A percentile compares a stretch with the other conserved stretches of the same genome.
Evolutionary conservation across 2,113 vertebrate genomes (phyloP).

Genomic region (Sorex araneus): DNA sequence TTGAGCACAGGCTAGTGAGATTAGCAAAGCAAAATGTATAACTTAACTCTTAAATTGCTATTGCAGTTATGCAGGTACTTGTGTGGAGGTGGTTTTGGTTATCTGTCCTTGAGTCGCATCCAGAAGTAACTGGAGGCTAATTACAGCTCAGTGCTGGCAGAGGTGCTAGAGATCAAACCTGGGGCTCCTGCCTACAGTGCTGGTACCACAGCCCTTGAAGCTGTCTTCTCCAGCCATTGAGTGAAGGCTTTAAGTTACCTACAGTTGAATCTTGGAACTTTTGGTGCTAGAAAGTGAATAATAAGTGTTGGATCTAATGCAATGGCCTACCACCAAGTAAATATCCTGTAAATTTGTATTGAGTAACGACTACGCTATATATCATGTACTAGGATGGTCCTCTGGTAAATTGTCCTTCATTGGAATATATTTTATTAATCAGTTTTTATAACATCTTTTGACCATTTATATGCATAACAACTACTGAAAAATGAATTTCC

Average conservation of each 20-base stretch:
- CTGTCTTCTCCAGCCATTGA: no score
- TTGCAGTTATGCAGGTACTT: neutral
- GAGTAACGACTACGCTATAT: no score
- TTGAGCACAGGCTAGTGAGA: neutral
- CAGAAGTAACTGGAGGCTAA: no score
- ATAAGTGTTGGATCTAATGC: neutral
- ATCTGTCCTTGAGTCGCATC: no score
- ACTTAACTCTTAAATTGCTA: neutral
- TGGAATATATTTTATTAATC: conserved; percentile 11
- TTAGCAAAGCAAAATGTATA: neutral
- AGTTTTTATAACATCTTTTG: conserved; percentile 5
- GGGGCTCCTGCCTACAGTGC: no score
- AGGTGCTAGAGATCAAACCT: no score
- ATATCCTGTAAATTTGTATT: neutral
- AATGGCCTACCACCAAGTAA: neutral
- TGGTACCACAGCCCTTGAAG: no score
- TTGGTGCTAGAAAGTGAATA: neutral
- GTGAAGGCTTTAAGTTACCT: neutral
- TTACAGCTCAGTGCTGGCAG: no score
- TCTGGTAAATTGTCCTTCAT: neutral
- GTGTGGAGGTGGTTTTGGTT: neutral
- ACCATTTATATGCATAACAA: neutral
- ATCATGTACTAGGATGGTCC: neutral
- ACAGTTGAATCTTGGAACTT: neutral
- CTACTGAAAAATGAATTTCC: neutral